phyloP scores from a whole-genome alignment of 2,888 invertebrate species.

The Choreutis nemorana region DNA sequence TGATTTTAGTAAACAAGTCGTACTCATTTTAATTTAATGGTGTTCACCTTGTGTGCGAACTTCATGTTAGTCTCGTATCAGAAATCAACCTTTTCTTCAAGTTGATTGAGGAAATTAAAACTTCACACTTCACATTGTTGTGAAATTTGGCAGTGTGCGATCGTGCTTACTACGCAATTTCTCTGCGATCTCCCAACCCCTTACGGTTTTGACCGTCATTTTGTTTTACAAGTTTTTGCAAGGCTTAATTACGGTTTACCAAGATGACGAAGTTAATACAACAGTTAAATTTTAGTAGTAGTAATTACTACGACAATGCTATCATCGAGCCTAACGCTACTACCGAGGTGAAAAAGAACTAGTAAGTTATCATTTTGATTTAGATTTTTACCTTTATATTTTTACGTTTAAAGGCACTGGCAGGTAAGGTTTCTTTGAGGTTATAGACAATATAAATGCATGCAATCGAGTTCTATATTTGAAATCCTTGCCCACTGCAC shows the following conservation, averaged over 20 bases:
- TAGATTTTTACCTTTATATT: too few relatives aligned
- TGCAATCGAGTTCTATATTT: too few relatives aligned
- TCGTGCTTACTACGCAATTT: constrained; percentile 24
- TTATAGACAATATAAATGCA: too few relatives aligned
- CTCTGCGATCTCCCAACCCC: constrained; percentile 15
- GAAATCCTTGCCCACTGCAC: too few relatives aligned
- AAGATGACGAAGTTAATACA: constrained; percentile 64
- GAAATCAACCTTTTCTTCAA: too few relatives aligned
- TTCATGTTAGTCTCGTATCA: background rate
- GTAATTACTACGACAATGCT: constrained; percentile 48
- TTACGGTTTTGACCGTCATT: constrained; percentile 48
- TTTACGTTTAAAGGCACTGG: too few relatives aligned
- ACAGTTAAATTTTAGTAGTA: constrained; percentile 65
- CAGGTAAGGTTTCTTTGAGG: too few relatives aligned
- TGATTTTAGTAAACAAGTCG: constrained; percentile 20
- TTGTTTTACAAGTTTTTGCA: constrained; percentile 36
- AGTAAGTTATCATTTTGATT: too few relatives aligned
- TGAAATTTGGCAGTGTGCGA: constrained; percentile 13
- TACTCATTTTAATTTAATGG: background rate
- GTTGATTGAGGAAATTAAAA: too few relatives aligned
- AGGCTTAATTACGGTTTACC: constrained; percentile 57
- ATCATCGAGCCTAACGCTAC: constrained; percentile 29
- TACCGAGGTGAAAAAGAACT: constrained; percentile 32
- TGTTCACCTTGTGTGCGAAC: background rate
- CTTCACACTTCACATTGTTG: constrained; percentile 18